Evolutionary conservation across 2,888 invertebrate species (phyloP), one percentile per base, ranked within the genome.

Genomic region (Capitulum mitella): DNA sequence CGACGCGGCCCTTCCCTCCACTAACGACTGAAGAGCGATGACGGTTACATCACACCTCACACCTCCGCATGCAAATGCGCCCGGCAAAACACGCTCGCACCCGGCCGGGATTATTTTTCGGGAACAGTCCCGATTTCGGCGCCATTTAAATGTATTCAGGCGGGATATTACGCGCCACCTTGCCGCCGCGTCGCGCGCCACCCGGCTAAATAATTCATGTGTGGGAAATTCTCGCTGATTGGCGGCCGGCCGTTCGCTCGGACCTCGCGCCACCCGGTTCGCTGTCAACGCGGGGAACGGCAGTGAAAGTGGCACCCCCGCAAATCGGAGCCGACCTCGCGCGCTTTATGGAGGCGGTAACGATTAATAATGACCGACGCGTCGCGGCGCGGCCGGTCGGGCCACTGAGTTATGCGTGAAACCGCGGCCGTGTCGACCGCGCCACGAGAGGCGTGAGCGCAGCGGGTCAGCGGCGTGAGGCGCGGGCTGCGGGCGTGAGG

Each of bases 381-480:
- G 61, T 14, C n/a, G 29, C 32, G 64, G 5, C 34, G 34, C 34
- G 34, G 32, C 64, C 64, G 32, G 6, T 29, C n/a, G 10, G 10
- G 19, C 5, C 2, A 34, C 64, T 64, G 64, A 64, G 64, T 64
- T 64, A 64, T 64, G 64, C 64, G 64, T 64, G 64, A 64, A 64
- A 64, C 64, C 34, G 64, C 14, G 34, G 1, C 19, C 0, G 64
- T 29, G 64, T 64, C 34, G 32, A 19, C 19, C 29, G 29, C 12
- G 58, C 58, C 2, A 29, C 64, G 64, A 19, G 64, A 58, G 58
- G 58, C n/a, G 58, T 58, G 58, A 54, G 54, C 26, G 26, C 54
- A 26, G 58, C 58, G 8, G 29, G 58, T 10, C 58, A 58, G n/a
- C 58, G 58, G 43, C 43, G 43, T 43, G 43, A 5, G 43, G 43